phyloP scores from a whole-genome alignment of 2,888 invertebrate species.

The Cosmorhoe ocellata region DNA sequence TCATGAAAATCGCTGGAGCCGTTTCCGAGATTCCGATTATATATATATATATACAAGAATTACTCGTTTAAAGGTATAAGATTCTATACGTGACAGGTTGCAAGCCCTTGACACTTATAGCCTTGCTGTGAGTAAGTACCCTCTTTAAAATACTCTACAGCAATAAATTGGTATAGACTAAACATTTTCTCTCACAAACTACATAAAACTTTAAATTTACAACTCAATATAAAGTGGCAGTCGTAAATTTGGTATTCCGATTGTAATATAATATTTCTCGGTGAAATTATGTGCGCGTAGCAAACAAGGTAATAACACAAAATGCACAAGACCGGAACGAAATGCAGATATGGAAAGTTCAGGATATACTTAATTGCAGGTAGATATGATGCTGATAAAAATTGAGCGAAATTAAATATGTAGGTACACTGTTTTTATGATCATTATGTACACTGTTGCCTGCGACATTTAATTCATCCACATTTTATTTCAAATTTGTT shows the following conservation, averaged over 20 bases:
- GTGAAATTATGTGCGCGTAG: conserved; percentile 13
- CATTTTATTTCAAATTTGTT: too few relatives aligned
- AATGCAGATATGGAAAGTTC: conserved; percentile 17
- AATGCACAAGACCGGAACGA: conserved; percentile 19
- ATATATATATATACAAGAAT: too few relatives aligned
- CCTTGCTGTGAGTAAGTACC: too few relatives aligned
- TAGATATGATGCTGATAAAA: not conserved
- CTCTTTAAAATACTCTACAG: not conserved
- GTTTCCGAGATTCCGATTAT: too few relatives aligned
- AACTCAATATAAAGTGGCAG: conserved; percentile 12
- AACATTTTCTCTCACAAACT: not conserved
- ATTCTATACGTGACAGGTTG: too few relatives aligned
- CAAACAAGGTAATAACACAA: conserved; percentile 25
- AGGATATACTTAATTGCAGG: conserved; percentile 16
- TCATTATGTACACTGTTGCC: too few relatives aligned
- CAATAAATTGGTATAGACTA: not conserved
- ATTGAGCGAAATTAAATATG: too few relatives aligned
- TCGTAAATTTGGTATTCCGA: conserved; percentile 18
- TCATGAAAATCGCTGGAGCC: too few relatives aligned
- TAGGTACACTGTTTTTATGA: too few relatives aligned
- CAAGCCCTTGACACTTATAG: too few relatives aligned
- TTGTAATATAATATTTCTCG: conserved; percentile 9
- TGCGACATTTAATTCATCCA: too few relatives aligned
- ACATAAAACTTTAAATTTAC: conserved; percentile 12
- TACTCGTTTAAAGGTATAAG: too few relatives aligned